Percentiles rank a stretch among this genome's conserved stretches.
phyloP scores from a whole-genome alignment of 2,113 vertebrate genomes.

The Callocephalon fimbriatum region DNA sequence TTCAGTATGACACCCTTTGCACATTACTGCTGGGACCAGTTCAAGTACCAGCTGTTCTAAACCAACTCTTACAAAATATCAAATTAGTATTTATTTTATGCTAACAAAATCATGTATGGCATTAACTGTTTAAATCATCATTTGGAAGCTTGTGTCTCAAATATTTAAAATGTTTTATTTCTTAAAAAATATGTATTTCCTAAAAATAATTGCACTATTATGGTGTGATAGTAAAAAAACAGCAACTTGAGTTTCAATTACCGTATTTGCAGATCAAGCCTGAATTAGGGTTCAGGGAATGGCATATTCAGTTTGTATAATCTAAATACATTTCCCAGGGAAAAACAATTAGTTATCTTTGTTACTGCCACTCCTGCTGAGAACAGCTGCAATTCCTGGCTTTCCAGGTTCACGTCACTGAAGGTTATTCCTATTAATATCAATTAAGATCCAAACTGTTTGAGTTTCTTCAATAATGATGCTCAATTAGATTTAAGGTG shows the following conservation, averaged over 20 bases:
- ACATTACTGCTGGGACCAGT: background rate
- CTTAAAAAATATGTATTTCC: background rate
- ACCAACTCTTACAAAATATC: background rate
- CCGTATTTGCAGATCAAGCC: background rate
- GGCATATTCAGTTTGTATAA: conserved; percentile 13
- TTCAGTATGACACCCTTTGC: rapidly evolving
- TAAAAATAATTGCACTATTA: background rate
- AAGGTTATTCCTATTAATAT: conserved; percentile 64
- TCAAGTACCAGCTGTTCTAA: background rate
- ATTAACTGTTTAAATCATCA: background rate
- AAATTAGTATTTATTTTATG: background rate
- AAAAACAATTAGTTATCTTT: conserved; percentile 68
- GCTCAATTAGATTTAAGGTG: conserved; percentile 6
- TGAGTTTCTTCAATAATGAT: background rate
- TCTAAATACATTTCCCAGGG: conserved; percentile 50
- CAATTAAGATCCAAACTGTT: conserved; percentile 59
- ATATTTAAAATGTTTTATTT: background rate
- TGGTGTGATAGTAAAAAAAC: background rate
- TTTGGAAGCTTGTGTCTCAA: background rate
- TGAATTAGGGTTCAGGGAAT: conserved; percentile 10
- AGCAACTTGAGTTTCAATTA: background rate
- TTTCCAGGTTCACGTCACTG: conserved; percentile 39
- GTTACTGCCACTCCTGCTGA: conserved; percentile 28
- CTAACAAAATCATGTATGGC: rapidly evolving
- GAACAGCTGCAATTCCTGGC: conserved; percentile 61